Evolutionary conservation across 2,113 vertebrate species (phyloP).

Genomic region (Reinhardtius hippoglossoides): DNA sequence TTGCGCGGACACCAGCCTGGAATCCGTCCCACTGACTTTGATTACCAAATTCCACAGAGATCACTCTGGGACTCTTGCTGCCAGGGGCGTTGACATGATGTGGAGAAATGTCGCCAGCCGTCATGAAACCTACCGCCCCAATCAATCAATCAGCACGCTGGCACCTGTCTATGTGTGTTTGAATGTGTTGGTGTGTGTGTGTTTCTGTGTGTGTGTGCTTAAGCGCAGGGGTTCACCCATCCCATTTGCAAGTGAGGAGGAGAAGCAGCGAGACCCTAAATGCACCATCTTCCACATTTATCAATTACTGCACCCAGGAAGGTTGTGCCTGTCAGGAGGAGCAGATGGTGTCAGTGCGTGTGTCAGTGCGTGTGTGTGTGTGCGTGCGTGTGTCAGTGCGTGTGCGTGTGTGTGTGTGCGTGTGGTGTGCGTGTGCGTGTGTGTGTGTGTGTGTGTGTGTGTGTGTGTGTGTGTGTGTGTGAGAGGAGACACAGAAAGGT

Average conservation of each 20-base stretch:
- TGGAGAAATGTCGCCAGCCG: conserved; percentile 71
- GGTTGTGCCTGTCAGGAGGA: conserved; percentile 63
- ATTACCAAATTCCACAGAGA: conserved; percentile 73
- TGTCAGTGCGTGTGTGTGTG: conserved; percentile 1
- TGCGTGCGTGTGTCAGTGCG: background rate
- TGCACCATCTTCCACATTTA: conserved; percentile 67
- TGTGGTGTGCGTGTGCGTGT: conserved; percentile 8
- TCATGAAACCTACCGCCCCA: conserved; percentile 69
- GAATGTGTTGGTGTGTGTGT: conserved; percentile 7
- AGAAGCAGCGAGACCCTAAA: conserved; percentile 65
- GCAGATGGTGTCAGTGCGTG: conserved; percentile 57
- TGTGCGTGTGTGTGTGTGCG: conserved; percentile 6
- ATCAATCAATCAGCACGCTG: conserved; percentile 70
- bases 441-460: conserved; percentile 1
- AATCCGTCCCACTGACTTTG: conserved; percentile 49
- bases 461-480: conserved; percentile 12
- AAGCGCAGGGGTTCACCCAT: conserved; percentile 19
- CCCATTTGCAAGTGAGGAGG: conserved; percentile 38
- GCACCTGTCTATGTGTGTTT: conserved; percentile 6
- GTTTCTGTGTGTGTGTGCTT: conserved; percentile 3
- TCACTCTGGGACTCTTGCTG: conserved; percentile 51
- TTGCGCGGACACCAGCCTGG: conserved; percentile 6
- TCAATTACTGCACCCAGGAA: conserved; percentile 70
- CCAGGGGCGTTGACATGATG: conserved; percentile 67
- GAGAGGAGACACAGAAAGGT: conserved; percentile 49